phyloP scores from a whole-genome alignment of 2,888 invertebrate species.

The Caradrina kadenii region DNA sequence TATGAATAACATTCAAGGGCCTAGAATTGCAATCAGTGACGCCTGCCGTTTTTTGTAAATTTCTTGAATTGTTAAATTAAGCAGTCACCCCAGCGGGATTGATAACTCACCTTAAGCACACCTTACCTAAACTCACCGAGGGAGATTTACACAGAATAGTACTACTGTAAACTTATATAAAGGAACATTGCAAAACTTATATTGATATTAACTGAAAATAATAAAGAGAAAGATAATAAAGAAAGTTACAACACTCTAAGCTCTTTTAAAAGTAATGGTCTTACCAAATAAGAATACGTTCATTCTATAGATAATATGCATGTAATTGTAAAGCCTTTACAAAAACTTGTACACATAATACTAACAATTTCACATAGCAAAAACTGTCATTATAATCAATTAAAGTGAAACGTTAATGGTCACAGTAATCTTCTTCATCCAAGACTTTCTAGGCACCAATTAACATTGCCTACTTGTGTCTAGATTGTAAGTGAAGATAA shows the following conservation, averaged over 20 bases:
- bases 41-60: not conserved
- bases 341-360: constrained; percentile 47
- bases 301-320: constrained; percentile 26
- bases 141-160: no score
- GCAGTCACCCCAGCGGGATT: not conserved
- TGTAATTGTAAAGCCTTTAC: constrained; percentile 40
- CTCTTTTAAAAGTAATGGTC: constrained; percentile 8
- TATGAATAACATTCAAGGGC: constrained; percentile 5
- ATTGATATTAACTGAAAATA: not conserved
- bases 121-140: no score
- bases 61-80: not conserved
- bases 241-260: constrained; percentile 14
- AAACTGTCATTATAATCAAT: constrained; percentile 67
- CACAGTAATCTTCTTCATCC: constrained; percentile 63
- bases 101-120: no score
- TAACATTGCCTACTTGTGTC: constrained; percentile 67
- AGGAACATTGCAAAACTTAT: not conserved
- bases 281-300: constrained; percentile 18
- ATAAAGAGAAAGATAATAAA: constrained; percentile 1
- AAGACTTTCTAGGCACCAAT: constrained; percentile 73
- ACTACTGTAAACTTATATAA: not conserved
- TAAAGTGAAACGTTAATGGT: constrained; percentile 65
- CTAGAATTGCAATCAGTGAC: not conserved
- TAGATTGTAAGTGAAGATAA: constrained; percentile 62
- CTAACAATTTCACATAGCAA: constrained; percentile 56